Percentiles rank a stretch among this genome's conserved stretches.
phyloP scores from a whole-genome alignment of 2,797 vertebrate species.

The Macrochelys suwanniensis region DNA sequence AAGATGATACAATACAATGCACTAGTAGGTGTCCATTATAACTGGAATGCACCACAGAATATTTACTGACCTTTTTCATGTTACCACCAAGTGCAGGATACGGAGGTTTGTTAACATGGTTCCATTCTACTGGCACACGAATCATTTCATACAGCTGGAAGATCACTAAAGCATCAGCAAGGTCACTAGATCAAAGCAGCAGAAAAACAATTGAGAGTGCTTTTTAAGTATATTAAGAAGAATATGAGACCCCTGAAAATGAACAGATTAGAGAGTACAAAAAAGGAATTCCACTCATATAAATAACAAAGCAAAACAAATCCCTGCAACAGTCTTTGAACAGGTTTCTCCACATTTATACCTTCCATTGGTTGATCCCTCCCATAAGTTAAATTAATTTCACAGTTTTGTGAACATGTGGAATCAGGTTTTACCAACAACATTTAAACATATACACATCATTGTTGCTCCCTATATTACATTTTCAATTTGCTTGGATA shows the following conservation, averaged over 20 bases:
- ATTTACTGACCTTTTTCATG: constrained; percentile 91
- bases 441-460: background rate
- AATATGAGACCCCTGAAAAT: background rate
- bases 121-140: constrained; percentile 91
- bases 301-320: background rate
- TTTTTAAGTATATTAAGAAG: background rate
- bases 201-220: background rate
- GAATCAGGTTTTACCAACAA: background rate
- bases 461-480: background rate
- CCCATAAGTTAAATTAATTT: background rate
- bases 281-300: background rate
- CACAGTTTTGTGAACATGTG: background rate
- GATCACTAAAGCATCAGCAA: constrained; percentile 92
- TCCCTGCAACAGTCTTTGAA: accelerated
- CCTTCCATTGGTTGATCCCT: background rate
- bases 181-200: constrained; percentile 84
- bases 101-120: constrained; percentile 91
- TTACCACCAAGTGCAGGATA: constrained; percentile 90
- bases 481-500: background rate
- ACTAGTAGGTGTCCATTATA: background rate
- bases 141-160: constrained; percentile 93
- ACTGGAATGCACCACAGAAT: background rate
- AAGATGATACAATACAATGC: background rate
- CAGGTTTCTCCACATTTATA: background rate
- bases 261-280: background rate